Percentiles rank a stretch among this genome's conserved stretches.
Conservation (phyloP, 1,140 invertebrate species). For the Bombyx mori region ASM3026992v2 NC_085110.1:14241001-14241500, state of each 20-base stretch:
- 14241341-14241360: neutral
- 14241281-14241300: conserved; percentile 98
- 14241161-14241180: conserved; percentile 96
- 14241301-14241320: conserved; percentile 96
- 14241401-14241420: too few species aligned
- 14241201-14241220: conserved; percentile 91
- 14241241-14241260: conserved; percentile 95
- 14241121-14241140: conserved; percentile 81
- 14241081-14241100: conserved; percentile 21
- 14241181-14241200: conserved; percentile 88
- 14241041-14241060: neutral
- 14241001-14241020: neutral
- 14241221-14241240: conserved; percentile 95
- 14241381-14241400: too few species aligned
- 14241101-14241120: conserved; percentile 97
- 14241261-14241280: conserved; percentile 95
- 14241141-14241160: conserved; percentile 87
- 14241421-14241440: too few species aligned
- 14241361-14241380: too few species aligned
- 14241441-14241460: too few species aligned
- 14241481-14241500: too few species aligned
- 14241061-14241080: too few species aligned
- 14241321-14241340: conserved; percentile 76
- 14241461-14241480: too few species aligned
- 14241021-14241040: neutral